Conservation (phyloP, 2,797 vertebrate genomes). For the Cichlasoma orientale region DNA sequence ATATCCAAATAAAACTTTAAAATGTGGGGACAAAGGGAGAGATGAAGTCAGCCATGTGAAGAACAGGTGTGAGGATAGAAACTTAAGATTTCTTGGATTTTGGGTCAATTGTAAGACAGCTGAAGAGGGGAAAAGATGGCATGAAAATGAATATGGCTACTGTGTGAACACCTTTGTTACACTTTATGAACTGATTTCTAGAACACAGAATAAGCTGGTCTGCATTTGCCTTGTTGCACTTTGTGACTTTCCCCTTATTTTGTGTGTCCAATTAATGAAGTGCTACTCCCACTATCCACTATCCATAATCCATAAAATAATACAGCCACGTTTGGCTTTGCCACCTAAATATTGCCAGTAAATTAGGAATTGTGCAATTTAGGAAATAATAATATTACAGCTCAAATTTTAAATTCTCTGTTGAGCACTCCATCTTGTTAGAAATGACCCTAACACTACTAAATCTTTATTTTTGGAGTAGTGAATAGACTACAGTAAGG, state of each 20-base stretch:
- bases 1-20: slow-evolving; percentile 56
- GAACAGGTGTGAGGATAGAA: slow-evolving; percentile 10
- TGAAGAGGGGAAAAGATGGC: neutral
- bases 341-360: neutral
- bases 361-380: neutral
- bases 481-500: neutral
- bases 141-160: slow-evolving; percentile 37
- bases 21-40: slow-evolving; percentile 15
- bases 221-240: neutral
- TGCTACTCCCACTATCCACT: too few relatives aligned
- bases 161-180: slow-evolving; percentile 42
- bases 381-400: neutral
- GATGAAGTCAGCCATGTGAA: slow-evolving; percentile 46
- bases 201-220: slow-evolving; percentile 37
- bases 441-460: neutral
- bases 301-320: too few relatives aligned
- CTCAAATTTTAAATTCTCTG: neutral
- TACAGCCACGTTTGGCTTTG: neutral
- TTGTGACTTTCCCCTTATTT: neutral
- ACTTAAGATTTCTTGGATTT: slow-evolving; percentile 62
- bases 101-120: slow-evolving; percentile 18
- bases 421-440: neutral
- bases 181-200: slow-evolving; percentile 35
- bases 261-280: neutral
- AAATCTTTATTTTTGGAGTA: neutral